Evolutionary conservation across 2,888 invertebrate species (phyloP), one percentile per base, ranked within the genome.

Genomic region (Eupithecia subfuscata): DNA sequence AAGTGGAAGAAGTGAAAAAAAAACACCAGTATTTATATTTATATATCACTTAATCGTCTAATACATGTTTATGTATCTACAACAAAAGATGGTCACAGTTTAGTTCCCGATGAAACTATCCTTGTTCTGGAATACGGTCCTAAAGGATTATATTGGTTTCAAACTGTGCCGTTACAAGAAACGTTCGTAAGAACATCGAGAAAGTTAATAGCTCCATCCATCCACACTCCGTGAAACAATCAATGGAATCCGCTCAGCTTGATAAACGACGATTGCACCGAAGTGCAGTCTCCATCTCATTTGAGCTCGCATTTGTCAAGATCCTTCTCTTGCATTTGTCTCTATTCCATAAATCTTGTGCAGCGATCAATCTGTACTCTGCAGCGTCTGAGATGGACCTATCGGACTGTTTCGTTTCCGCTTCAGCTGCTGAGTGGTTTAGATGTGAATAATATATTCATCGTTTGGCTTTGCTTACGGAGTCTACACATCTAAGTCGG

Each of bases 261-360:
- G 77, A 77, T 75, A 77, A 77, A 77, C 73, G 68, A 73, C 67
- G 63, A 77, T 74, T 74, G 77, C 74, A 60, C 60, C 18, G 60
- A n/a, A 68, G 37, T 76, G 71, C 75, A 71, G 60, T 45, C 18
- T 69, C 70, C 75, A 73, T 77, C 76, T 79, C 73, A 77, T 76
- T 79, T 75, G 75, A 79, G 56, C 73, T 18, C 43, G 60, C 78
- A 76, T 78, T 78, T 73, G 75, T 78, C 78, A 67, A 63, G 75
- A 40, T 67, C 65, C 16, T 67, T 74, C 64, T 9, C 60, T 25
- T 60, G 60, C 60, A 78, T 77, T 73, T 69, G 73, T 75, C 77
- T 77, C 73, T 37, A 68, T 72, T 65, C 77, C 72, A 77, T n/a
- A n/a, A n/a, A n/a, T 75, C 75, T 75, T 67, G 69, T 71, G 72